Evolutionary conservation across 2,888 invertebrate genomes (phyloP), one percentile per base, ranked within the genome.

Genomic region (Graphium colonna): DNA sequence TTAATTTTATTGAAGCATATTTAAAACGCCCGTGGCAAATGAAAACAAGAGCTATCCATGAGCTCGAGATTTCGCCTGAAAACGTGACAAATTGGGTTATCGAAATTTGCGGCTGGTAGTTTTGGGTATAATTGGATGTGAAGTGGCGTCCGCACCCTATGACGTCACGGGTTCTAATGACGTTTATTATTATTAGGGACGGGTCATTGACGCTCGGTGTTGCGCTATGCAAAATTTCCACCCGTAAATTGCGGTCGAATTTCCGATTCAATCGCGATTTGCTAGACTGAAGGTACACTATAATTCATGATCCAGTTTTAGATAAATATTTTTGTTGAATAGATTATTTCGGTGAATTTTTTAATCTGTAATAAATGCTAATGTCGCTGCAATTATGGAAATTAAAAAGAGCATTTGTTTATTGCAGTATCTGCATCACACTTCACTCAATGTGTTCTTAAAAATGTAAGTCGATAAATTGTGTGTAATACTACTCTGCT

Each of bases 101-200:
- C 79, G 82, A 82, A 84, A 84, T 85, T 84, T 81, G 83, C 82
- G 82, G 81, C 75, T 77, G 74, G 76, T 79, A 79, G 79, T 82
- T 82, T 85, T 82, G 78, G 79, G 79, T 76, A 77, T 83, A 85
- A 83, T 82, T 85, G 80, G 79, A 81, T 77, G 78, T 73, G 73
- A 77, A 76, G 78, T 73, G 73, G 71, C 75, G 65, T 75, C 76
- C 76, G 70, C 77, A 69, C 71, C 62, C 65, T 72, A 71, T 84
- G 79, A 83, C 81, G 82, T 81, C 82, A 82, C 74, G 72, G 74
- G 72, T 74, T 76, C 79, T 82, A 79, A 85, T 82, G 80, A 79
- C 79, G 78, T 84, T 84, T 83, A 83, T 82, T 82, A 80, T 21
- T 21, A 21, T 21, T 21, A 21, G 75, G 69, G 77, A 76, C 79